Percentiles rank a stretch among this genome's conserved stretches.
These are phyloP conservation scores for Polymixis flavicincta DNA, from an alignment of 2,888 invertebrate genomes.

Conservation along the genomic window DNA sequence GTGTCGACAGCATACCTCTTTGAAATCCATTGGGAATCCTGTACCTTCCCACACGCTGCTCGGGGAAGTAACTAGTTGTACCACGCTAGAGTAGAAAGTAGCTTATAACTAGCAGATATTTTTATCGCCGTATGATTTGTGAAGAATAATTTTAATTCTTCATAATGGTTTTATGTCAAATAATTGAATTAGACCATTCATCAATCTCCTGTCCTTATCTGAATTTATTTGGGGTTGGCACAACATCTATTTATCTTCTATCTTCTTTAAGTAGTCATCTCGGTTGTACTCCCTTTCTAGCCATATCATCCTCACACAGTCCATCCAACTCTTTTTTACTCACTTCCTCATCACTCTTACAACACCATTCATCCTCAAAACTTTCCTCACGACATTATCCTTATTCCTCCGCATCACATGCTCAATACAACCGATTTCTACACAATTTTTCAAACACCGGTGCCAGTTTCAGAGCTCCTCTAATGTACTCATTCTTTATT, in stretches of 20 bases:
- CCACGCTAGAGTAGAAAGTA: neutral
- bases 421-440: neutral
- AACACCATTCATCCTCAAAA: neutral
- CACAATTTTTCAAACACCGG: too few relatives aligned
- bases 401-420: neutral
- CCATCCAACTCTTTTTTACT: too few relatives aligned
- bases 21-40: slow-evolving; percentile 11
- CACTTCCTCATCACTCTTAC: too few relatives aligned
- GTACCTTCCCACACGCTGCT: slow-evolving; percentile 18
- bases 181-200: neutral
- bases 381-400: too few relatives aligned
- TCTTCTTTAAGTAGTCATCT: neutral
- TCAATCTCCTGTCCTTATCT: fast-evolving
- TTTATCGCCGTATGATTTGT: neutral
- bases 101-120: neutral
- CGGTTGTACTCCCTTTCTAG: neutral
- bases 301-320: neutral
- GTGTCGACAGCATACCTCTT: slow-evolving; percentile 35
- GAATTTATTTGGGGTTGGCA: neutral
- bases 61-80: slow-evolving; percentile 7
- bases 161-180: too few relatives aligned
- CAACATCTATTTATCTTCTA: neutral
- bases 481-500: too few relatives aligned
- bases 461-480: too few relatives aligned
- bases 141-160: neutral